These are phyloP conservation scores for Ptilodon capucinus DNA, from an alignment of 2,888 invertebrate species.

Conservation along the genomic window DNA sequence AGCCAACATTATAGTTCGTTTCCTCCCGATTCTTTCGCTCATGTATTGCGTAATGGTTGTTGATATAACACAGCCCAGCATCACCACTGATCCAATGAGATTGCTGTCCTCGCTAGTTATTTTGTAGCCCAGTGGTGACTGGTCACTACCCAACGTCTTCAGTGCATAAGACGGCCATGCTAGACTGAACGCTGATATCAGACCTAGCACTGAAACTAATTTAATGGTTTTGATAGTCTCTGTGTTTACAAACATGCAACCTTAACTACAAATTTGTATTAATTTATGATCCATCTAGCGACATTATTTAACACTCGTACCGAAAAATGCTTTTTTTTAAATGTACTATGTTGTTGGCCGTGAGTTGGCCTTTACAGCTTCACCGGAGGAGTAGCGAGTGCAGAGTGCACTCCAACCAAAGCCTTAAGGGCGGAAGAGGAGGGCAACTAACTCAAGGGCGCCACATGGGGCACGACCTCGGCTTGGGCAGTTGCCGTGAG, in stretches of 20 bases:
- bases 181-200: constrained; percentile 19
- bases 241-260: not conserved
- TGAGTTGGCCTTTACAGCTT: too few relatives aligned
- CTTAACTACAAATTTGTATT: too few relatives aligned
- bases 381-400: too few relatives aligned
- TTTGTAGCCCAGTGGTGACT: constrained; percentile 35
- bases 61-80: constrained; percentile 36
- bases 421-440: too few relatives aligned
- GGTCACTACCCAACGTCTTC: constrained; percentile 22
- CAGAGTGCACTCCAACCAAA: too few relatives aligned
- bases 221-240: not conserved
- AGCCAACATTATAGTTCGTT: constrained; percentile 31
- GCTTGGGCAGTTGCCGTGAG: too few relatives aligned
- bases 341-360: too few relatives aligned
- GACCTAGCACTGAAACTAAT: constrained; percentile 30
- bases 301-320: too few relatives aligned
- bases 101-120: constrained; percentile 31
- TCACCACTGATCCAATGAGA: constrained; percentile 38
- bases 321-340: too few relatives aligned
- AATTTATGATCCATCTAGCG: too few relatives aligned
- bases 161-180: constrained; percentile 48
- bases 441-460: too few relatives aligned
- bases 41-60: constrained; percentile 28
- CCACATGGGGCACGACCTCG: too few relatives aligned
- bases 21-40: constrained; percentile 40